A percentile compares a stretch with the other conserved stretches of the same genome.
These are phyloP conservation scores for Penaeus monodon DNA, from an alignment of 2,888 invertebrate species.

Conservation along the genomic window DNA sequence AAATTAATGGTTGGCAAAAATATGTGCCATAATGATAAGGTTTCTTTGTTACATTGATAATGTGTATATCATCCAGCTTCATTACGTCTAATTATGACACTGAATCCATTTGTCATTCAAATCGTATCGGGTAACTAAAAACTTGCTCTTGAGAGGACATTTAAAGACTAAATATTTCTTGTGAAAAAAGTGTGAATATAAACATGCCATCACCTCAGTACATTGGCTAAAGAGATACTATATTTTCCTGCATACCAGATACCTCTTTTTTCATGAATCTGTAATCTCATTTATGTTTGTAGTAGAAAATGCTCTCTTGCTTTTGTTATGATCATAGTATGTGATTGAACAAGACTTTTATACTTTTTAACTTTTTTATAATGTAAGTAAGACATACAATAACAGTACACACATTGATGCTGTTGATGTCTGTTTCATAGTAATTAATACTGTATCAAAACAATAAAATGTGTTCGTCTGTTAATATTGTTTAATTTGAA, in stretches of 20 bases:
- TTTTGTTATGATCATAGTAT: slow-evolving; percentile 49
- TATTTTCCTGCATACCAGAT: slow-evolving; percentile 26
- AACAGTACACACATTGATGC: slow-evolving; percentile 36
- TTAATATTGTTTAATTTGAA: slow-evolving; percentile 24
- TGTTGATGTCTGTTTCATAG: slow-evolving; percentile 53
- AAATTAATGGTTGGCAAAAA: too few species aligned
- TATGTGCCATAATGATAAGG: too few species aligned
- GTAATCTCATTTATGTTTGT: slow-evolving; percentile 25
- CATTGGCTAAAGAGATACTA: too few species aligned
- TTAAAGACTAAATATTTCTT: neutral
- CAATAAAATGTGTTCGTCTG: slow-evolving; percentile 56
- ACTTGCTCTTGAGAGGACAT: slow-evolving; percentile 13
- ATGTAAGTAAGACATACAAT: slow-evolving; percentile 44
- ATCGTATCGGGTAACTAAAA: slow-evolving; percentile 2
- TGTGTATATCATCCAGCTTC: slow-evolving; percentile 10
- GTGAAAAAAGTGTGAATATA: too few species aligned
- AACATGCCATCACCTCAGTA: too few species aligned
- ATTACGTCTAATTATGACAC: slow-evolving; percentile 4
- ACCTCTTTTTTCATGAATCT: slow-evolving; percentile 29
- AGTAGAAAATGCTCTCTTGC: slow-evolving; percentile 45
- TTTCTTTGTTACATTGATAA: too few species aligned
- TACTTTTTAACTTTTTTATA: slow-evolving; percentile 57
- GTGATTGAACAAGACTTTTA: slow-evolving; percentile 51
- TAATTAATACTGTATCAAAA: slow-evolving; percentile 52
- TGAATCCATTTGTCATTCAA: neutral